These are phyloP conservation scores for Belonocnema kinseyi DNA, from an alignment of 1,140 invertebrate species.

Conservation along the genomic window DNA sequence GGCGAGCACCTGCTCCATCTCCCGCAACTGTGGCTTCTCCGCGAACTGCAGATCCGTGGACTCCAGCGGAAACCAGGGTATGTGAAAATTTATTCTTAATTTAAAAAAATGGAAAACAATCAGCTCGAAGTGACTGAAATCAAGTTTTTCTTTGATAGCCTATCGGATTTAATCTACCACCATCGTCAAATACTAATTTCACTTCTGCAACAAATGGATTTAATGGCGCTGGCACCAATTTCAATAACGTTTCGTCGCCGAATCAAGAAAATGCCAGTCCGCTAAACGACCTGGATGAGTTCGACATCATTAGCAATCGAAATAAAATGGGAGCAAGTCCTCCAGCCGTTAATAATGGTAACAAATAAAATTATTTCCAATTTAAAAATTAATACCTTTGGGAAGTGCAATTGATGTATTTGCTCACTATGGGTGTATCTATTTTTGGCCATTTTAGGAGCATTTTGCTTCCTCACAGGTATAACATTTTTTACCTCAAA, in stretches of 20 bases:
- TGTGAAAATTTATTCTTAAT: background rate
- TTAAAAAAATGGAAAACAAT: background rate
- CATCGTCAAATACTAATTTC: constrained; percentile 56
- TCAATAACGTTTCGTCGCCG: constrained; percentile 62
- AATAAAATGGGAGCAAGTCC: constrained; percentile 73
- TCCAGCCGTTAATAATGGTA: constrained; percentile 72
- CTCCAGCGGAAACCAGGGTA: constrained; percentile 65
- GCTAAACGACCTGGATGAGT: constrained; percentile 87
- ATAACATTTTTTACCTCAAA: too few species aligned
- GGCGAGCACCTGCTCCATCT: constrained; percentile 71
- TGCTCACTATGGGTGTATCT: too few species aligned
- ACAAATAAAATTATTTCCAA: constrained; percentile 32
- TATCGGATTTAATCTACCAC: constrained; percentile 67
- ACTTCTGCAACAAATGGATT: constrained; percentile 69
- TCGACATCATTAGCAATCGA: constrained; percentile 87
- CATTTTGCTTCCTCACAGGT: too few species aligned
- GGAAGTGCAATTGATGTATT: too few species aligned
- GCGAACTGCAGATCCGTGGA: constrained; percentile 75
- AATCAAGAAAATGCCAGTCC: constrained; percentile 74
- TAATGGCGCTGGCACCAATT: constrained; percentile 63
- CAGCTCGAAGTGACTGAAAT: background rate
- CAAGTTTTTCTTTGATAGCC: constrained; percentile 50
- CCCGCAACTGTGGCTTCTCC: constrained; percentile 60
- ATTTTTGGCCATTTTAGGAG: too few species aligned
- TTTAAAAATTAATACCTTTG: background rate